These are phyloP conservation scores for Drosophila sturtevanti DNA, from an alignment of 1,140 invertebrate genomes.

Conservation along the genomic window DNA sequence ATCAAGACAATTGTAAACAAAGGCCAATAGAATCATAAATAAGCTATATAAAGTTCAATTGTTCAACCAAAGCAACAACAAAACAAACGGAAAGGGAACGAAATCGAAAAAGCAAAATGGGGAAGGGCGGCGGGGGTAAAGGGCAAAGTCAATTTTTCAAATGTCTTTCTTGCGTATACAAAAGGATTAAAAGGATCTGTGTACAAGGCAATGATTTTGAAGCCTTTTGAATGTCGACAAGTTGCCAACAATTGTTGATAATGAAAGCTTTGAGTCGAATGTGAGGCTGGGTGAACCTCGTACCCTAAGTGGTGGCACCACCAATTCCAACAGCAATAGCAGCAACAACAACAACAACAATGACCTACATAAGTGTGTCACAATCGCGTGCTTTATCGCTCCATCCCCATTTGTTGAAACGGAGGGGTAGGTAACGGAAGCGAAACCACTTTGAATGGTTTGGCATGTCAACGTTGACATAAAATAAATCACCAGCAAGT, in stretches of 20 bases:
- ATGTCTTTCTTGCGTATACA: slow-evolving; percentile 42
- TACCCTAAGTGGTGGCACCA: background rate
- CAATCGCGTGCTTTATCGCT: slow-evolving; percentile 77
- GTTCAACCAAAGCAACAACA: slow-evolving; percentile 26
- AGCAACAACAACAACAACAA: slow-evolving; percentile 28
- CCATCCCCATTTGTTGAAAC: slow-evolving; percentile 37
- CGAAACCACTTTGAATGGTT: slow-evolving; percentile 81
- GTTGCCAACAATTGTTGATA: slow-evolving; percentile 63
- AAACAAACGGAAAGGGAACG: slow-evolving; percentile 44
- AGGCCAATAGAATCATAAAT: slow-evolving; percentile 50
- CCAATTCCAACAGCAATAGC: background rate
- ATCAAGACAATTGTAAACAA: slow-evolving; percentile 55
- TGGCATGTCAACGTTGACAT: slow-evolving; percentile 82
- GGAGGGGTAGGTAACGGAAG: slow-evolving; percentile 61
- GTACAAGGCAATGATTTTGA: slow-evolving; percentile 9
- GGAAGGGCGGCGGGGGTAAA: background rate
- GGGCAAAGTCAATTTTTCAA: slow-evolving; percentile 60
- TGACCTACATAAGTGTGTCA: slow-evolving; percentile 48
- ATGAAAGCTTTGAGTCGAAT: slow-evolving; percentile 45
- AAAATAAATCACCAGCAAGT: slow-evolving; percentile 77
- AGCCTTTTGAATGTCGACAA: slow-evolving; percentile 16
- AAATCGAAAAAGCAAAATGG: slow-evolving; percentile 48
- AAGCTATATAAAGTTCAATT: slow-evolving; percentile 69
- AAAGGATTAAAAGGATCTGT: slow-evolving; percentile 2
- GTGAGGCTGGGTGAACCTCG: slow-evolving; percentile 19